These are phyloP conservation scores for Danio kyathit DNA, from an alignment of 2,797 vertebrate species.

Conservation along the genomic window DNA sequence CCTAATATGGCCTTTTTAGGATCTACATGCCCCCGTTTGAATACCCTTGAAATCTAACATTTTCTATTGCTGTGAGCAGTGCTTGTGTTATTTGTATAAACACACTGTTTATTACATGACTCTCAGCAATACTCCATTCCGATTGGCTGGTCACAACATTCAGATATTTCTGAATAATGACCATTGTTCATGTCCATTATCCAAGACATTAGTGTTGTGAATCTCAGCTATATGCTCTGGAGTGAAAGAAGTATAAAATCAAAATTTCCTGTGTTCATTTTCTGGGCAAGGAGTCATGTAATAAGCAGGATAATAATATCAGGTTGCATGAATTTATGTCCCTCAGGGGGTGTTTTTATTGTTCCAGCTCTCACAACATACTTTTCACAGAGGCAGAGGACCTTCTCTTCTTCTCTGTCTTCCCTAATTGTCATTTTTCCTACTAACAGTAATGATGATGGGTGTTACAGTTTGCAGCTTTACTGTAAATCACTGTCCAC, in stretches of 20 bases:
- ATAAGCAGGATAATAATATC: neutral
- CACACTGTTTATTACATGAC: constrained; percentile 5
- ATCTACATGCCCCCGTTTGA: neutral
- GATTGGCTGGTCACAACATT: constrained; percentile 5
- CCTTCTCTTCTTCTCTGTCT: neutral
- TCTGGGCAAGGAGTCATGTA: neutral
- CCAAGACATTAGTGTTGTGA: neutral
- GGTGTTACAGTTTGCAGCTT: neutral
- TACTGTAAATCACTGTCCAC: neutral
- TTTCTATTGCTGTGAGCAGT: neutral
- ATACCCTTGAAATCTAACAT: neutral
- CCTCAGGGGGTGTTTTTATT: neutral
- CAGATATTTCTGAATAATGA: constrained; percentile 1
- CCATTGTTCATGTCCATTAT: neutral
- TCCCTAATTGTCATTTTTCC: neutral
- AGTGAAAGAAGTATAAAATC: neutral
- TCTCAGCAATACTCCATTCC: neutral
- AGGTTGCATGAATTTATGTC: neutral
- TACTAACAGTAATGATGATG: constrained; percentile 8
- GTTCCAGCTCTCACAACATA: neutral
- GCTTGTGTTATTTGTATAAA: neutral
- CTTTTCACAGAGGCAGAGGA: neutral
- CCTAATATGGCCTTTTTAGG: neutral
- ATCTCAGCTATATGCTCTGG: neutral
- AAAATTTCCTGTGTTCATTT: neutral